Evolutionary conservation across 2,113 vertebrate genomes (phyloP), one percentile per base, ranked within the genome.

Genomic region (Brachyhypopomus occidentalis): DNA sequence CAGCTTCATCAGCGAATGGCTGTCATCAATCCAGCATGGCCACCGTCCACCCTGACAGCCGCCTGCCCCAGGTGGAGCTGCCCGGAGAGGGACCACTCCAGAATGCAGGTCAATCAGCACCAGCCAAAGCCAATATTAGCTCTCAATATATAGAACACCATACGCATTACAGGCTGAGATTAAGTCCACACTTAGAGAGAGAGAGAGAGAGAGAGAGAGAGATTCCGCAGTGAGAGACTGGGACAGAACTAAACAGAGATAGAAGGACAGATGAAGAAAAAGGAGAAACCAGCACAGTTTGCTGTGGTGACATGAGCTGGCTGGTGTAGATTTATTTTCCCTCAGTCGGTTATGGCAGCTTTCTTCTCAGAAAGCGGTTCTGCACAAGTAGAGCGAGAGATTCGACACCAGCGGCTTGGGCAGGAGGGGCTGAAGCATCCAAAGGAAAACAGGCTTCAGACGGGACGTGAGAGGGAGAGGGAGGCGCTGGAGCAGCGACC

Each of bases 1-100:
- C 97, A 97, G 97, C 98, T 98, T 98, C 97, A 98, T 98, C 97
- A 95, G 96, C 89, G 96, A 98, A 98, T 98, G 96, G 95, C 96
- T 97, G 96, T 96, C 97, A 99, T 98, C 97, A 98, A 98, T 99
- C 96, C 93, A 96, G 86, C 88, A 92, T 95, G 93, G 92, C 91
- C 93, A 96, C 94, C 91, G 95, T 95, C 94, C 89, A 93, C 92
- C 93, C 94, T 99, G 97, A 98, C 97, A 98, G 97, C 94, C 91
- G 92, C 95, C 94, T 93, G 95, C 95, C 92, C 94, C 89, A 94
- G 96, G 96, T 95, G 98, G 97, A 95, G 97, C 96, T 95, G 95
- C 94, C 87, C 89, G 92, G 91, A 89, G 92, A 92, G 89, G 91
- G 90, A 90, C 91, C 94, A 94, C 95, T 95, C 94, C 93, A 95